Conservation (phyloP, 2,888 invertebrate genomes). For the Dryocosmus kuriphilus region DNA sequence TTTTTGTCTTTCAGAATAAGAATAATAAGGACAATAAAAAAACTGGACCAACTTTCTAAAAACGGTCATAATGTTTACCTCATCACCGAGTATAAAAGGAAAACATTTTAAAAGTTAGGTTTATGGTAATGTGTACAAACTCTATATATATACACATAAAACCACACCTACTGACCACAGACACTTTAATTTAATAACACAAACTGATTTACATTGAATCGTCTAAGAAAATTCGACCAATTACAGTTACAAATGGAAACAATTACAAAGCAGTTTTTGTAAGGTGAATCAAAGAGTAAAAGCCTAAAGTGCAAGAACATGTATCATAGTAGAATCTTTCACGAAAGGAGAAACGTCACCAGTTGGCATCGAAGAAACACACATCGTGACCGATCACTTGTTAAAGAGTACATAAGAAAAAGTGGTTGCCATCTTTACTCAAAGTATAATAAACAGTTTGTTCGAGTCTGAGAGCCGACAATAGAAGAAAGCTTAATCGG, state of each 20-base stretch:
- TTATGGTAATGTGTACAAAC: not conserved
- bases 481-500: not conserved
- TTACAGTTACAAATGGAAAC: slow-evolving; percentile 11
- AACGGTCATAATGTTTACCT: not conserved
- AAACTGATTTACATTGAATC: not conserved
- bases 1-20: not conserved
- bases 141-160: not conserved
- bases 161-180: not conserved
- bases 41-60: not conserved
- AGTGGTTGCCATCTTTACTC: slow-evolving; percentile 27
- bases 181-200: not conserved
- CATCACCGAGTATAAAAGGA: not conserved
- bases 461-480: not conserved
- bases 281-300: slow-evolving; percentile 8
- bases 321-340: not conserved
- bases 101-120: not conserved
- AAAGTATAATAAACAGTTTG: not conserved
- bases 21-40: not conserved
- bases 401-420: slow-evolving; percentile 23
- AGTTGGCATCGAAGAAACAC: slow-evolving; percentile 41
- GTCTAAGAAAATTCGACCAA: not conserved
- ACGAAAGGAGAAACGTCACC: slow-evolving; percentile 11
- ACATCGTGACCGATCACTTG: slow-evolving; percentile 37
- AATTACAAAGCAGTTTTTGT: slow-evolving; percentile 23
- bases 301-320: not conserved